A percentile compares a stretch with the other conserved stretches of the same genome.
Conservation (phyloP, 1,140 invertebrate genomes). For the Trissolcus basalis region DNA sequence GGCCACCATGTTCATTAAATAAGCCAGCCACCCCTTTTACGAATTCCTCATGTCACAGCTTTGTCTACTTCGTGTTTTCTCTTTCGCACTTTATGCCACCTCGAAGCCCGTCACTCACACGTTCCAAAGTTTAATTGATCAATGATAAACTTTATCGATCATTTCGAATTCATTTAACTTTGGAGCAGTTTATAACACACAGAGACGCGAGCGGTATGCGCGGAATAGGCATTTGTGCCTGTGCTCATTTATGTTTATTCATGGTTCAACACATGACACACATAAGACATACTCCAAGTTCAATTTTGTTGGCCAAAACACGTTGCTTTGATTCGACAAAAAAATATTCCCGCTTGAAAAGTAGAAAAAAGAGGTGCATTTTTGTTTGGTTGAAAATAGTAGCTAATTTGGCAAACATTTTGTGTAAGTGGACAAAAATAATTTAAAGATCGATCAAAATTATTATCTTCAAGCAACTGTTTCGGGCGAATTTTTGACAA, state of each 20-base stretch:
- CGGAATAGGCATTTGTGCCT: constrained; percentile 35
- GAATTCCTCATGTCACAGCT: constrained; percentile 46
- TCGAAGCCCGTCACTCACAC: constrained; percentile 74
- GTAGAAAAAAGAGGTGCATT: not conserved
- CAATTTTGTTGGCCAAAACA: not conserved
- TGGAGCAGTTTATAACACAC: constrained; percentile 71
- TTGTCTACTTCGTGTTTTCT: constrained; percentile 49
- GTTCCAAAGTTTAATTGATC: constrained; percentile 77
- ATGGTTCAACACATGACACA: constrained; percentile 36
- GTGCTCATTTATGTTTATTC: constrained; percentile 55
- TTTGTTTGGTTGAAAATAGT: constrained; percentile 4
- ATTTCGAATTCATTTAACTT: constrained; percentile 78
- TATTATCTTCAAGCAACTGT: constrained; percentile 17
- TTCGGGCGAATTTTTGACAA: constrained; percentile 47
- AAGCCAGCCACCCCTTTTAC: constrained; percentile 66
- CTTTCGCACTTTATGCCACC: constrained; percentile 59
- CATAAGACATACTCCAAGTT: not conserved
- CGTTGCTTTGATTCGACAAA: too few species aligned
- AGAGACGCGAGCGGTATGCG: constrained; percentile 51
- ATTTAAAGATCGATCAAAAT: constrained; percentile 18
- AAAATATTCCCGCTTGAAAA: too few species aligned
- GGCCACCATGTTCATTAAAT: constrained; percentile 73
- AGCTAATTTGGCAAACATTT: constrained; percentile 13
- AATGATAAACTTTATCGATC: constrained; percentile 78
- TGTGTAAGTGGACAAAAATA: not conserved